Base-by-base conservation (phyloP, 2,888 invertebrate genomes). In the Nemapogon koenigi region DNA sequence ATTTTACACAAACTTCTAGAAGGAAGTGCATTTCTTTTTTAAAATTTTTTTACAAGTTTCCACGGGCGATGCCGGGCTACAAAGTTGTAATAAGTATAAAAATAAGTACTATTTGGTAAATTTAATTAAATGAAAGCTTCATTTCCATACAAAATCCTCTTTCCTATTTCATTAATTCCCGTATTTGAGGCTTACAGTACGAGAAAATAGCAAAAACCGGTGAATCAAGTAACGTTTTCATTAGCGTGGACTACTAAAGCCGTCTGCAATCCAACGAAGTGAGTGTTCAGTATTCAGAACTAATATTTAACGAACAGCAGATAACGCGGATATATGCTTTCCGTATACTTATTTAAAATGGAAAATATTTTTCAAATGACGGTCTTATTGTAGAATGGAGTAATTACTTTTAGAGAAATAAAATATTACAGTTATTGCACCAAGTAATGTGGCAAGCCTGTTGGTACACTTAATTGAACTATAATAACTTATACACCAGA, bases 311-410 rank as follows among this genome's bases (percentile, higher is more conserved):
- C 71, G 57, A 68, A 65, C 66, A 58, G 52, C 50, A 71, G 73
- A 73, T 75, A 75, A 72, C 66, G 63, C 52, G 59, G 68, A 73
- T 73, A 71, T 73, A 73, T 72, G 65, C 57, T 65, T 64, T 60
- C 59, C 60, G 57, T 58, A 53, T 57, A 66, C 65, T 64, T 72
- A 72, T 72, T 75, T 73, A 64, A 75, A 73, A 75, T 72, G 69
- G 71, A 69, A 71, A 73, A 72, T 70, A 67, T 73, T 73, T 71
- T 71, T 67, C 65, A 65, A 57, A 56, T 62, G 59, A 56, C 61
- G 58, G 54, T 53, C 48, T 53, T 46, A 45, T 31, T 31, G 40
- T 15, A 16, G 35, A 37, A 37, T 25, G 38, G 28, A 18, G 38
- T 37, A 40, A 37, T 25, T 41, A 19, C 7, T 26, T 16, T 26